Evolutionary conservation across 1,140 invertebrate genomes (phyloP).

Genomic region (Thaumatotibia leucotreta): DNA sequence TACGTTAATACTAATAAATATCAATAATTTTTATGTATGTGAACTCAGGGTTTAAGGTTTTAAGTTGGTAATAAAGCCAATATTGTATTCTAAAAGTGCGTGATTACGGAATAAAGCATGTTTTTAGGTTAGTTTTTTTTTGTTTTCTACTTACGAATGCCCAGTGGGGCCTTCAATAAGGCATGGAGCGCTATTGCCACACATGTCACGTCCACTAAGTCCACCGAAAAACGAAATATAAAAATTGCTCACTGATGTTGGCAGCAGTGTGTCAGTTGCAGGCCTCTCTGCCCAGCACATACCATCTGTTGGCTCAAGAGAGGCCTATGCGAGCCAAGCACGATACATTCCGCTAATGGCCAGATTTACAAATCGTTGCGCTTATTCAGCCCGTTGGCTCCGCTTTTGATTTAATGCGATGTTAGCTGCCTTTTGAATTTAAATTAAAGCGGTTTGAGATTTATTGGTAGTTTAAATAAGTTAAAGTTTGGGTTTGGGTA

Average conservation of each 20-base stretch:
- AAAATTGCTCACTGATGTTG: background rate
- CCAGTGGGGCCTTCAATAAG: no score
- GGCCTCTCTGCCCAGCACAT: constrained; percentile 24
- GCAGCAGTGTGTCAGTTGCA: background rate
- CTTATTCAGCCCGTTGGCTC: constrained; percentile 30
- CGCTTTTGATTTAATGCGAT: constrained; percentile 12
- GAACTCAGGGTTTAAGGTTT: no score
- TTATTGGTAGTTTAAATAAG: constrained; percentile 1
- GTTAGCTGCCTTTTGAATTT: constrained; percentile 11
- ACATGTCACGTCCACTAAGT: constrained; percentile 19
- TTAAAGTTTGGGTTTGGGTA: background rate
- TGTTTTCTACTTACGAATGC: no score
- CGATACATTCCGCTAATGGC: constrained; percentile 44
- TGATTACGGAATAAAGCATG: no score
- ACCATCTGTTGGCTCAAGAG: constrained; percentile 42
- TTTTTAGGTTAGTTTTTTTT: no score
- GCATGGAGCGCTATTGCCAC: no score
- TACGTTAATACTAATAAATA: no score
- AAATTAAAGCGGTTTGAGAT: constrained; percentile 5
- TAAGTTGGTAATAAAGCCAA: no score
- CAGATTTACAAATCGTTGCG: constrained; percentile 48
- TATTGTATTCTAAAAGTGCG: no score
- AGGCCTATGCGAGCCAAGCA: constrained; percentile 36
- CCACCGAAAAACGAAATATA: no score
- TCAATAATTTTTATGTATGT: no score